Base-by-base conservation (phyloP, 2,797 vertebrate genomes). In the Phrynocephalus guinanensis region DNA sequence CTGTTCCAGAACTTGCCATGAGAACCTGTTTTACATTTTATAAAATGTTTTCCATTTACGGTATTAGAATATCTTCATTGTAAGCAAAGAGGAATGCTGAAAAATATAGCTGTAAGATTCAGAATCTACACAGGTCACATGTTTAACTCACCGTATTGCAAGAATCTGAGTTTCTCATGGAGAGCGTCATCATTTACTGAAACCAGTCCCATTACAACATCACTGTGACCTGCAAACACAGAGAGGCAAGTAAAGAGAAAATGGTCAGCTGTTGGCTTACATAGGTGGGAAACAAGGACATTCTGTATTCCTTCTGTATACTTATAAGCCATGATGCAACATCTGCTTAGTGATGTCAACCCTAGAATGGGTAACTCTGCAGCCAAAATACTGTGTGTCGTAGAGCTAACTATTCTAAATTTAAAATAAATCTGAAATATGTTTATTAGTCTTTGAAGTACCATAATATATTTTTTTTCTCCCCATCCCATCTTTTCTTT, bases 151-250 rank as follows among this genome's bases (percentile, higher is more conserved):
- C 99, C 92, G 1, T 97, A 97, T 92, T 99, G 99, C 83, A 99
- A 95, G 95, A 97, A 98, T 82, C 97, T 98, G 63, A 99, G 97
- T 67, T 92, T 96, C 3, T 98, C 92, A 0, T 98, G 94, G 50
- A 99, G 95, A 9, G 97, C 96, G 0, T 98, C 96, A 15, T 93
- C 92, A 85, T 96, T 99, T 10, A 98, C 83, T 0, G 98, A 99
- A 73, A 98, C 96, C 89, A 99, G 95, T 5, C 99, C 99, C 98
- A 99, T 98, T 1, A 99, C 96, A 30, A 99, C 98, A 72, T 99
- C 99, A 50, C 97, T 98, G 93, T 99, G 99, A 56, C 99, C 99
- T 99, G 84, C 88, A 93, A 85, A 93, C 16, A 52, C 76, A 89
- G 90, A 44, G 44, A 83, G 56, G 79, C 48, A 67, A 75, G 79